Evolutionary conservation across 2,113 vertebrate genomes (phyloP).

Genomic region (Tyrannus savana): DNA sequence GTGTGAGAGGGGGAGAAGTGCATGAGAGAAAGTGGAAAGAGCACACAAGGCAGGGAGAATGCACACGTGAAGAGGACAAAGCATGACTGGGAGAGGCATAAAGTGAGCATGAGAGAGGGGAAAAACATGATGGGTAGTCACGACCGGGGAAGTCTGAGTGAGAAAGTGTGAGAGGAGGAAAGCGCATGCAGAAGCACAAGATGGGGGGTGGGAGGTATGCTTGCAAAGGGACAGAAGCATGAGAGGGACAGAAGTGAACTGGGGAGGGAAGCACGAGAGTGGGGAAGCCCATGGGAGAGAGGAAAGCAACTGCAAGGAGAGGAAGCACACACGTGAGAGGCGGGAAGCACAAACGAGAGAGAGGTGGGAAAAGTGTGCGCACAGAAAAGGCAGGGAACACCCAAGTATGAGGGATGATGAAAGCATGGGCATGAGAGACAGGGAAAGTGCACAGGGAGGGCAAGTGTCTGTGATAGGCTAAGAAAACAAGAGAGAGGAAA

Average conservation of each 20-base stretch:
- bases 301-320: background rate
- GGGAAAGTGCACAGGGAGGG: background rate
- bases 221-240: background rate
- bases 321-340: background rate
- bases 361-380: background rate
- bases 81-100: background rate
- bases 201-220: accelerated
- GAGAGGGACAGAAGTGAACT: background rate
- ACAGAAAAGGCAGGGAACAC: accelerated
- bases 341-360: background rate
- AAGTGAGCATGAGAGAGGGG: background rate
- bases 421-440: background rate
- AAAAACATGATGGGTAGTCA: background rate
- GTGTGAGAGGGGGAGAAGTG: background rate
- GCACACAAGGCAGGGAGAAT: background rate
- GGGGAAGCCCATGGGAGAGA: background rate
- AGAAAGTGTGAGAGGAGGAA: accelerated
- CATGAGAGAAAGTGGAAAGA: background rate
- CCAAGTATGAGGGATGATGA: background rate
- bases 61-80: accelerated
- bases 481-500: background rate
- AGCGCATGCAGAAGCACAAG: accelerated
- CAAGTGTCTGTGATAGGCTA: background rate
- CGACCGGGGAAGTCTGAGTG: background rate
- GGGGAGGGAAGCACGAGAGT: accelerated